Evolutionary conservation across 2,888 invertebrate species (phyloP).

Genomic region (Agriopis marginaria): DNA sequence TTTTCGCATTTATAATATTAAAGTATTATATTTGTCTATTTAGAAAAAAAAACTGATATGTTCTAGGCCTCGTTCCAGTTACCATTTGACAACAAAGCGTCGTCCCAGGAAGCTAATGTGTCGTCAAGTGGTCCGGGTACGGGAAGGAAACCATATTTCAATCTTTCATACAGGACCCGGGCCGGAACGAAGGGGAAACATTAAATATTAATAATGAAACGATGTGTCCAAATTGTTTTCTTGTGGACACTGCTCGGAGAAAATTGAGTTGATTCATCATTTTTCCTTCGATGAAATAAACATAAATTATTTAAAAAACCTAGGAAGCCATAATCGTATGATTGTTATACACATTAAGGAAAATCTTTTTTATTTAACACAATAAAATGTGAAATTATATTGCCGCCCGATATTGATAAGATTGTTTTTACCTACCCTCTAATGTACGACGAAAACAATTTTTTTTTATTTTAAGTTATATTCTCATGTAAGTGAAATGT

Average conservation of each 20-base stretch:
- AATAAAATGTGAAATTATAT: no score
- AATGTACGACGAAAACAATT: no score
- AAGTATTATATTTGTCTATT: not conserved
- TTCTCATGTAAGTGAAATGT: no score
- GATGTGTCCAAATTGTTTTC: constrained; percentile 31
- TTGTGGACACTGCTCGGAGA: constrained; percentile 12
- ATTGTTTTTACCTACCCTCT: no score
- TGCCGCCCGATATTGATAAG: no score
- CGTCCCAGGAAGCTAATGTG: constrained; percentile 51
- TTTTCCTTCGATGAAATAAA: not conserved
- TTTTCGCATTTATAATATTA: not conserved
- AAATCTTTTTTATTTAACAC: no score
- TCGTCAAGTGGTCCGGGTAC: constrained; percentile 39
- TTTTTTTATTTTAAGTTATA: no score
- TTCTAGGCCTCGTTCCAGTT: not conserved
- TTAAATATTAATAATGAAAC: constrained; percentile 35
- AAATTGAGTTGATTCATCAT: constrained; percentile 8
- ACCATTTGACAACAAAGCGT: constrained; percentile 32
- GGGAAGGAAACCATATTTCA: constrained; percentile 52
- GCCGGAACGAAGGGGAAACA: constrained; percentile 20
- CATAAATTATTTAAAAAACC: no score
- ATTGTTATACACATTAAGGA: no score
- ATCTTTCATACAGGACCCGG: constrained; percentile 43
- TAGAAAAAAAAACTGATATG: not conserved
- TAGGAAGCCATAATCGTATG: no score